Conservation (phyloP, 2,797 vertebrate genomes). For the Delichon dasypus region DNA sequence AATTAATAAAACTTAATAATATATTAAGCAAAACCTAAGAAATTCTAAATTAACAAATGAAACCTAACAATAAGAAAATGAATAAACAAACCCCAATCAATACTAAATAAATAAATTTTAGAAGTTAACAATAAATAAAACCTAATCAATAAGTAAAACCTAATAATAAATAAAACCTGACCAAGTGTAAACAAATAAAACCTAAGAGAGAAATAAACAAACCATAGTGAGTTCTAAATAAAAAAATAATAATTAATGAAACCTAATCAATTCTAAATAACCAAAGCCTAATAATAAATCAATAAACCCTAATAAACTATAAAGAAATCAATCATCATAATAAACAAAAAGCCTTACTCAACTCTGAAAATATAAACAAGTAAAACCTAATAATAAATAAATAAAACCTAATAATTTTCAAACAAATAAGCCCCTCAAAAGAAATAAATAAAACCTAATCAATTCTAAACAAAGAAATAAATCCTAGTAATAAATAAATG, state of each 20-base stretch:
- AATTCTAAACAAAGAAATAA: too few relatives aligned
- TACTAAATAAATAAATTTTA: too few relatives aligned
- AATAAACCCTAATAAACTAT: not conserved
- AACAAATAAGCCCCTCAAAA: not conserved
- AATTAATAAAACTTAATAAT: not conserved
- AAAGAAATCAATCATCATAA: too few relatives aligned
- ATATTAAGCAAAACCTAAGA: too few relatives aligned
- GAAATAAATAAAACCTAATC: not conserved
- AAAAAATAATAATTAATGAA: too few relatives aligned
- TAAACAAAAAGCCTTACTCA: not conserved
- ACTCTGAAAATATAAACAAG: not conserved
- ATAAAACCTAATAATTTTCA: too few relatives aligned
- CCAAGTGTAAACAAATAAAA: not conserved
- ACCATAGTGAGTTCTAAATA: not conserved
- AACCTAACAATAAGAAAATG: not conserved
- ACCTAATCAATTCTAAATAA: not conserved
- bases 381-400: too few relatives aligned
- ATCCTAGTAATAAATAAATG: not conserved
- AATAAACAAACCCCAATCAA: too few relatives aligned
- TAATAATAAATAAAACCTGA: not conserved
- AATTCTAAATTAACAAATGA: not conserved
- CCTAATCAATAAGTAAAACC: not conserved
- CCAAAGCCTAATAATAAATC: not conserved
- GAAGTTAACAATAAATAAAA: not conserved
- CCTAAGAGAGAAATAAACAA: not conserved